phyloP scores from a whole-genome alignment of 2,797 vertebrate species.

The Sarcophilus harrisii region DNA sequence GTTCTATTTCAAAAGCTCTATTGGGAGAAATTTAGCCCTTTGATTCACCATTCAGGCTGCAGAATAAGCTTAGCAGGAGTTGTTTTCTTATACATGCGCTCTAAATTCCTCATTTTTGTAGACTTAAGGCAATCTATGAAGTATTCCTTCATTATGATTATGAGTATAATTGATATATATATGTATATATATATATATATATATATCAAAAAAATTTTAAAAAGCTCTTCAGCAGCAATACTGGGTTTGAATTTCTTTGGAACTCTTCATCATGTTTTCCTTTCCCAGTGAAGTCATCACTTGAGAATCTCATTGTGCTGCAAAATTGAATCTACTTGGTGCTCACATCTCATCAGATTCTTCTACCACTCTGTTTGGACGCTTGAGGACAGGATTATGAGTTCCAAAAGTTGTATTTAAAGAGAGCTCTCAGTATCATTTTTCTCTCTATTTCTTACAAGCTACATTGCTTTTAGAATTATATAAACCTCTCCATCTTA shows the following conservation, averaged over 20 bases:
- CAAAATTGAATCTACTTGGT: neutral
- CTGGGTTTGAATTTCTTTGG: constrained; percentile 49
- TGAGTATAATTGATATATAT: constrained; percentile 14
- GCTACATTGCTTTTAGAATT: neutral
- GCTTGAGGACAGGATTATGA: neutral
- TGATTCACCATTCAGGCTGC: neutral
- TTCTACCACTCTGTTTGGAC: neutral
- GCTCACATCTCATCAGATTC: neutral
- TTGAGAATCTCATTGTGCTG: neutral
- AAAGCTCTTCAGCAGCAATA: constrained; percentile 33
- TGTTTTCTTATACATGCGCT: neutral
- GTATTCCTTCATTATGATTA: constrained; percentile 19
- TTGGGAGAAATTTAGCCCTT: neutral
- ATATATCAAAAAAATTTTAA: neutral
- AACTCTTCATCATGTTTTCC: constrained; percentile 30
- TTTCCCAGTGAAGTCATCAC: neutral
- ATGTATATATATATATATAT: too few relatives aligned
- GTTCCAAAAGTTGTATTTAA: neutral
- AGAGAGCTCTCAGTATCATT: neutral
- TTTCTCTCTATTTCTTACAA: neutral
- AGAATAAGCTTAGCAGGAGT: neutral
- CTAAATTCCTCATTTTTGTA: constrained; percentile 31
- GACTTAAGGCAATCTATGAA: constrained; percentile 14
- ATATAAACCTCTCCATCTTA: neutral
- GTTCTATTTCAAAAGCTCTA: constrained; percentile 18